phyloP scores from a whole-genome alignment of 1,140 invertebrate species.

The Ostrea edulis region DNA sequence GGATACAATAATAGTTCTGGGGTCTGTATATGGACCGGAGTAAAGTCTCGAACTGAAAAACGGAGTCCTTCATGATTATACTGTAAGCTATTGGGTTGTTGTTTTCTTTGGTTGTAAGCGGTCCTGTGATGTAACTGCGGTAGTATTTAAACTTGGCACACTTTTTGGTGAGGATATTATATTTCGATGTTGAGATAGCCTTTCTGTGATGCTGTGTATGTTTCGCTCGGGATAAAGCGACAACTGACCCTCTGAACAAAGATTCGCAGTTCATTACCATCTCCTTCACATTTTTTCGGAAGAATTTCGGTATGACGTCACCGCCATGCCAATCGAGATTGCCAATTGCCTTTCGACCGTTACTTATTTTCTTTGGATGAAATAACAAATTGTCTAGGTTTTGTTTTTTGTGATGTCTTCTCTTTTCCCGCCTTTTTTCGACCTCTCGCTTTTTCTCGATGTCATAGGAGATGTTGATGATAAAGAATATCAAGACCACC shows the following conservation, averaged over 20 bases:
- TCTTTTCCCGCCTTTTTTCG: conserved; percentile 10
- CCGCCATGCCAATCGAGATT: conserved; percentile 12
- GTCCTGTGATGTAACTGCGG: conserved; percentile 50
- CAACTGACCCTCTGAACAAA: background rate
- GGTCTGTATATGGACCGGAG: conserved; percentile 71
- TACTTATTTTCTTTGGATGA: background rate
- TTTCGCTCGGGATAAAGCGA: background rate
- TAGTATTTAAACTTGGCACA: conserved; percentile 16
- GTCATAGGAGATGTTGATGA: conserved; percentile 23
- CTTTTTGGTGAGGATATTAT: conserved; percentile 6
- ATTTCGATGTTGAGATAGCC: background rate
- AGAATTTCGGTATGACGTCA: background rate
- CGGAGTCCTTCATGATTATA: conserved; percentile 64
- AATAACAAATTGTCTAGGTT: background rate
- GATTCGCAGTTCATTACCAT: background rate
- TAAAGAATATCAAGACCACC: conserved; percentile 2
- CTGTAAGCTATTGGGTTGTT: conserved; percentile 62
- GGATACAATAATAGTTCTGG: conserved; percentile 75
- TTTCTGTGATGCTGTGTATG: background rate
- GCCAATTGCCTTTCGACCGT: background rate
- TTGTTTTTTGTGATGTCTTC: background rate
- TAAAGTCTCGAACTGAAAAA: conserved; percentile 67
- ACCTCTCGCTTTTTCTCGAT: conserved; percentile 11
- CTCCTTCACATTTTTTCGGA: conserved; percentile 18
- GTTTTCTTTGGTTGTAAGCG: conserved; percentile 48